phyloP scores from a whole-genome alignment of 2,888 invertebrate genomes.

The Chaetogeoica ovagalla region DNA sequence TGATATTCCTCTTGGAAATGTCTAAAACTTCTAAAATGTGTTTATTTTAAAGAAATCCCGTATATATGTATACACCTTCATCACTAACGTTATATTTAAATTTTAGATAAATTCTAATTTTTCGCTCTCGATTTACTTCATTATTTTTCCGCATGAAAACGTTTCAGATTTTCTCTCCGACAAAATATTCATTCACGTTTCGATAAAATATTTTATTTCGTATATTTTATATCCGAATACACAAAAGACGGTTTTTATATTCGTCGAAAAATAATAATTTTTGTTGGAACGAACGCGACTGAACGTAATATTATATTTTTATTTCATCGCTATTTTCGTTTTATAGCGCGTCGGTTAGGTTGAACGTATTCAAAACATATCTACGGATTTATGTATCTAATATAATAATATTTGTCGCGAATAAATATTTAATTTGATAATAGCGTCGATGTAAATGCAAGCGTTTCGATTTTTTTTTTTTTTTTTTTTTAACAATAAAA shows the following conservation, averaged over 20 bases:
- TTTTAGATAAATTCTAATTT: slow-evolving; percentile 32
- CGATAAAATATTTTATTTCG: not conserved
- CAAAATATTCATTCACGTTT: slow-evolving; percentile 9
- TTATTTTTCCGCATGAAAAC: not conserved
- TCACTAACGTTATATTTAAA: slow-evolving; percentile 23
- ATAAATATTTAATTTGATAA: not conserved
- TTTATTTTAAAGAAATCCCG: slow-evolving; percentile 14
- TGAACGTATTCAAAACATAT: not conserved
- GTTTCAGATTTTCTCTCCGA: not conserved
- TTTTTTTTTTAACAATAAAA: too few species aligned
- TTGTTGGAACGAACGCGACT: not conserved
- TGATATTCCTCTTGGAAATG: not conserved
- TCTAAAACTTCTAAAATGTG: not conserved
- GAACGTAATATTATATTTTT: not conserved
- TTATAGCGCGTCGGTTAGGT: not conserved
- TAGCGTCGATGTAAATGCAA: too few species aligned
- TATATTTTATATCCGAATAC: slow-evolving; percentile 17
- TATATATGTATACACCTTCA: slow-evolving; percentile 3
- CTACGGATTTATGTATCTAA: not conserved
- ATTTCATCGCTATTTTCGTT: not conserved
- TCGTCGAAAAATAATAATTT: not conserved
- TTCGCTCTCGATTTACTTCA: slow-evolving; percentile 12
- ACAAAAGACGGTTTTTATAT: not conserved
- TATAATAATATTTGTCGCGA: not conserved
- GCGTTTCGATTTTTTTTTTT: too few species aligned